These are phyloP conservation scores for Diarsia rubi DNA, from an alignment of 2,888 invertebrate species.

Conservation along the genomic window DNA sequence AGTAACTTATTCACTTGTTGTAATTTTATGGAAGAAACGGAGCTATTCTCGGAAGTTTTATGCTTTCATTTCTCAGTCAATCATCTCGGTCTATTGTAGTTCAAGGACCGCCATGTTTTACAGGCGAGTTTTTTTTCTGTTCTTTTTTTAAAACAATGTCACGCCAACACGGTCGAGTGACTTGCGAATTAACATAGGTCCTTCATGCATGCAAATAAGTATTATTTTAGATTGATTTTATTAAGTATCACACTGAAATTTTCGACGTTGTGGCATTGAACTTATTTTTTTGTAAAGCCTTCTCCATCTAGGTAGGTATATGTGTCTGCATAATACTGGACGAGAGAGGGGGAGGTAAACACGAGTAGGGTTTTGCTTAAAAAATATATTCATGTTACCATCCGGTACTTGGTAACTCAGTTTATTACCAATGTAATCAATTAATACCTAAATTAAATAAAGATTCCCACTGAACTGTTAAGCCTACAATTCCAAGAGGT, in stretches of 20 bases:
- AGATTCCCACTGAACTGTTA: conserved; percentile 7
- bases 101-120: conserved; percentile 18
- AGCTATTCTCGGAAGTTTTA: conserved; percentile 60
- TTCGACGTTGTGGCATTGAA: not conserved
- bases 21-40: conserved; percentile 61
- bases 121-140: not conserved
- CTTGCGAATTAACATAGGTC: conserved; percentile 1
- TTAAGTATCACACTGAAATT: not conserved
- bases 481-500: not conserved
- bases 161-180: not conserved
- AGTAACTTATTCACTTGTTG: conserved; percentile 63
- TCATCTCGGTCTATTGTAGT: conserved; percentile 50
- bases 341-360: not conserved
- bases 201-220: not conserved
- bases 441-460: conserved; percentile 1
- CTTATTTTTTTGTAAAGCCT: not conserved
- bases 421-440: conserved; percentile 14
- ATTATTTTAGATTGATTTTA: not conserved
- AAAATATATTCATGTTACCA: not conserved
- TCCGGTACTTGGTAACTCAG: not conserved
- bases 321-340: not conserved
- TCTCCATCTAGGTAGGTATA: not conserved
- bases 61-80: conserved; percentile 56
- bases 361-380: not conserved
- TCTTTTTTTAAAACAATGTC: conserved; percentile 10